Base-by-base conservation (phyloP, 2,113 vertebrate genomes). In the Ameiurus melas region DNA sequence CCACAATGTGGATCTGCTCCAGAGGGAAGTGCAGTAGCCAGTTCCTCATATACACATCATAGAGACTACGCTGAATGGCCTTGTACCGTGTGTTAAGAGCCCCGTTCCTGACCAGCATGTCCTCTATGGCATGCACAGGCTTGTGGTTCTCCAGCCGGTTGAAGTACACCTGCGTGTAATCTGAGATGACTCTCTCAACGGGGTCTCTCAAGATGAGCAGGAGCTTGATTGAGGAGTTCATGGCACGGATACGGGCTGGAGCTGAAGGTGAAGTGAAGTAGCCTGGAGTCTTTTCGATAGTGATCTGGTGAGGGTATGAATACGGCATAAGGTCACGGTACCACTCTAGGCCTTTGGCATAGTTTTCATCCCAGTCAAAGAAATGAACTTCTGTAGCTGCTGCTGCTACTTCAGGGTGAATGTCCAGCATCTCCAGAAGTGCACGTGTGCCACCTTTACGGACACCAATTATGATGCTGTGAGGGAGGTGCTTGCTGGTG, bases 301-400 rank as follows among this genome's bases (percentile, higher is more conserved):
- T 98, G 94, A 97, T 98, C 96, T 98, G 97, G 92, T 97, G 94
- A 70, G 96, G 95, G 86, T 96, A 97, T 10, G 97, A 98, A 94
- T 96, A 97, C 9, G 97, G 97, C 97, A 98, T 98, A 91, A 97
- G 91, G 17, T 95, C 96, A 53, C 95, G 95, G 92, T 98, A 98
- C 97, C 97, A 98, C 88, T 97, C 97, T 71, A 97, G 95, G 84
- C 97, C 97, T 93, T 97, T 97, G 75, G 94, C 93, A 5, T 98
- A 98, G 92, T 98, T 98, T 92, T 98, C 97, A 87, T 98, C 97
- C 97, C 97, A 98, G 93, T 98, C 97, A 87, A 98, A 98, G 93
- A 97, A 98, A 92, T 98, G 97, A 86, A 98, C 97, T 95, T 98
- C 97, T 0, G 97, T 98, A 92, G 97, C 97, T 1, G 97, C 97